Conservation (phyloP, 92 coral and sea anemone species). For the Desmophyllum pertusum region DNA sequence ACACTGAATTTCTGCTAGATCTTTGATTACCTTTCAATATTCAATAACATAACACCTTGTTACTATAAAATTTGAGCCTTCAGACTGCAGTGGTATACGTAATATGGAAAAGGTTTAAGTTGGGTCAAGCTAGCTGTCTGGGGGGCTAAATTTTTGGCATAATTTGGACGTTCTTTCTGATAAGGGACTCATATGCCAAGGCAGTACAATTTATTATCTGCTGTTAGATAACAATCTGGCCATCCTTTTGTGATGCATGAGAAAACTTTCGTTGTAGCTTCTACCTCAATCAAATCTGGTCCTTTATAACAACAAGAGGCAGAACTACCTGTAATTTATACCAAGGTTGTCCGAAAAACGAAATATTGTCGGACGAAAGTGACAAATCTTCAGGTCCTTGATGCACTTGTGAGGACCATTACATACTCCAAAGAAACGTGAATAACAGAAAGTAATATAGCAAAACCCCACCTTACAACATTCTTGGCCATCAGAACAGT, state of each 20-base stretch:
- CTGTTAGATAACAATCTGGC: constrained; percentile 55
- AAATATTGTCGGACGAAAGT: constrained; percentile 21
- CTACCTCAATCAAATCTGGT: neutral
- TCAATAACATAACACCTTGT: constrained; percentile 26
- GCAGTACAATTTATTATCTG: constrained; percentile 46
- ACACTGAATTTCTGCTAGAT: neutral
- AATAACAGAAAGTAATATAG: constrained; percentile 25
- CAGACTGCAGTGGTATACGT: constrained; percentile 2
- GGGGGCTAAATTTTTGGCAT: constrained; percentile 47
- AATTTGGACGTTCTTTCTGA: constrained; percentile 41
- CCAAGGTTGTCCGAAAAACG: constrained; percentile 16
- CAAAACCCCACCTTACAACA: constrained; percentile 12
- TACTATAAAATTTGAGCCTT: constrained; percentile 36
- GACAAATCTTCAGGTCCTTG: constrained; percentile 19
- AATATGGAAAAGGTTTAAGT: constrained; percentile 15
- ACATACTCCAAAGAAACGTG: constrained; percentile 11
- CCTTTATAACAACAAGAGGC: constrained; percentile 8
- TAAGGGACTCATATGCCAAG: constrained; percentile 35
- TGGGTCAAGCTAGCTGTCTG: constrained; percentile 35
- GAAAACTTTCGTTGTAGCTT: neutral
- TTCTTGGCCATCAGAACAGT: neutral
- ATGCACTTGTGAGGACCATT: constrained; percentile 29
- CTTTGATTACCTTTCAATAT: constrained; percentile 38
- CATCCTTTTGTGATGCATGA: constrained; percentile 47
- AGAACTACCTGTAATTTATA: constrained; percentile 13